Base-by-base conservation (phyloP, 1,140 invertebrate genomes). In the Archivesica marissinica region DNA sequence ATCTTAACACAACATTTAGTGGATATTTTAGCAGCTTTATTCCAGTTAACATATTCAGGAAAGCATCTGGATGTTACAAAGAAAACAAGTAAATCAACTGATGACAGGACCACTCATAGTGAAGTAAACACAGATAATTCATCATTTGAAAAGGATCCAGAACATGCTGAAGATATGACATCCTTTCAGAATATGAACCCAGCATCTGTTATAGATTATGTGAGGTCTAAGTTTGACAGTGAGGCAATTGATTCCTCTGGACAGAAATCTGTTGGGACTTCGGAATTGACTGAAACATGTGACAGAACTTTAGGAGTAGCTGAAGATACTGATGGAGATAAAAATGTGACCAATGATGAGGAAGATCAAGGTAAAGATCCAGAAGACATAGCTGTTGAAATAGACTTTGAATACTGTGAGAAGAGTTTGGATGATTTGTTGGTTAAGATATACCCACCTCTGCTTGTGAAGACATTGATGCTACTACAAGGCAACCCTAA, bases 381-480 rank as follows among this genome's bases (percentile, higher is more conserved):
- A 25, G 47, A 54, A 25, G 47, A 30, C 33, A 33, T 33, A 11
- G n/a, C n/a, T 25, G 30, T 23, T 96, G 33, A 95, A 94, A 70
- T 96, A 96, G 93, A 96, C 96, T 35, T 82, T 47, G 33, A 70
- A 30, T 89, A 86, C 86, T 96, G 96, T 92, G 86, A 92, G 85
- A 59, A 86, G 44, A 92, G 95, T 72, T 94, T 97, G 86, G 78
- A 95, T 66, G 88, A 94, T 85, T 90, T 97, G 28, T 92, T 96
- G 23, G 89, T 88, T 47, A 95, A 95, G 76, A 95, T 95, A 66
- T 96, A 96, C 88, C 95, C 95, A 78, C 94, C 95, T 41, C 91
- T 95, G 54, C 92, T 96, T 44, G 95, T 97, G 85, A 96, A 95
- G 93, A 96, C 96, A 93, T 93, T 97, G 15, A 95, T 97, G 94